These are phyloP conservation scores for Glomeris maerens DNA, from an alignment of 1,140 invertebrate genomes.

Conservation along the genomic window DNA sequence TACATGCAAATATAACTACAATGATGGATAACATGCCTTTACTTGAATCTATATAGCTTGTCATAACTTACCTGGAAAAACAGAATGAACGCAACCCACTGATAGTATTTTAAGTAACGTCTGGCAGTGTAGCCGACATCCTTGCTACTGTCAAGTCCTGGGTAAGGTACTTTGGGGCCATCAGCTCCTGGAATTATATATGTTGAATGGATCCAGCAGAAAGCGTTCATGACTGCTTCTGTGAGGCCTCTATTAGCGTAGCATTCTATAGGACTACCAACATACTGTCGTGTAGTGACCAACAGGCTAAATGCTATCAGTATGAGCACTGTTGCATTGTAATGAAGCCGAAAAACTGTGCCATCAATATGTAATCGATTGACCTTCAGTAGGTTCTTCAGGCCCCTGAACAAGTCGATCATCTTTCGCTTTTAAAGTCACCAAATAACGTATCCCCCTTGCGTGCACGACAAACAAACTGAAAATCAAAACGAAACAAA, in stretches of 20 bases:
- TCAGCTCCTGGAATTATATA: slow-evolving; percentile 41
- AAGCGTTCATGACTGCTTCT: slow-evolving; percentile 75
- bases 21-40: too few relatives aligned
- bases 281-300: slow-evolving; percentile 92
- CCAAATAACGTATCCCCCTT: too few relatives aligned
- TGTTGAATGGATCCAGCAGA: slow-evolving; percentile 92
- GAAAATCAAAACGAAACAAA: too few relatives aligned
- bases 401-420: slow-evolving; percentile 89
- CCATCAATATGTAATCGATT: slow-evolving; percentile 84
- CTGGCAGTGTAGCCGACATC: slow-evolving; percentile 42
- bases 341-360: slow-evolving; percentile 76
- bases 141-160: slow-evolving; percentile 51
- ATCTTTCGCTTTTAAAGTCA: too few relatives aligned
- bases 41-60: too few relatives aligned
- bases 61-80: slow-evolving; percentile 89
- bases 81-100: slow-evolving; percentile 91
- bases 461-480: too few relatives aligned
- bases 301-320: slow-evolving; percentile 81
- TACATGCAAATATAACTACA: too few relatives aligned
- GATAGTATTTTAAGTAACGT: slow-evolving; percentile 80
- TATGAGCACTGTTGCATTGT: slow-evolving; percentile 81
- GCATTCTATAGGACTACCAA: slow-evolving; percentile 81
- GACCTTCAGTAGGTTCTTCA: slow-evolving; percentile 85
- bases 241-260: slow-evolving; percentile 81
- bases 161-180: slow-evolving; percentile 44